Evolutionary conservation across 2,113 vertebrate genomes (phyloP), one percentile per base, ranked within the genome.

Genomic region (Cephalopterus ornatus): DNA sequence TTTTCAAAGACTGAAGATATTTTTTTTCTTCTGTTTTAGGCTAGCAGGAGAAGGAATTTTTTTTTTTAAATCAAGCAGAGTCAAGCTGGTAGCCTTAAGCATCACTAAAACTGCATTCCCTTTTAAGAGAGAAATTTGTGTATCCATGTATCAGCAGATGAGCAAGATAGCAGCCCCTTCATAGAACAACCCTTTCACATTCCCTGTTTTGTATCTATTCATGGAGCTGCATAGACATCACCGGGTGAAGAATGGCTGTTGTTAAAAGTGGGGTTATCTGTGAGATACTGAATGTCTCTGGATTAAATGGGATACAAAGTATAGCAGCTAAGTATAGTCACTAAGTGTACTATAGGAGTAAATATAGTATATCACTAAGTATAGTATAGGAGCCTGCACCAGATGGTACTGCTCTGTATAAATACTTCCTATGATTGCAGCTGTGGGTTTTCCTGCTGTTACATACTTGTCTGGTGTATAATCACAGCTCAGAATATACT

Each of bases 1-100:
- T 97, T 98, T 97, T 95, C 66, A 58, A 95, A 95, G 72, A 89
- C 30, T 65, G 11, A 33, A 92, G 50, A 37, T n/a, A n/a, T 28
- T 32, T 33, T 72, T 37, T 72, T 52, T 56, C 26, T 85, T 93
- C 92, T 92, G 42, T 91, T 90, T 88, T 74, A 26, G 52, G 70
- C 23, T 76, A 88, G 35, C 61, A 77, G 35, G 19, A 52, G 71
- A 14, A 79, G 47, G 80, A 44, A 4, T 28, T 41, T 8, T 80
- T 62, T 62, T 80, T 86, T 32, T 6, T 2, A 66, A 94, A 85
- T 11, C 16, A 35, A 74, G n/a, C 6, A 37, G 22, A 59, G 8
- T 42, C 37, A 53, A 68, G 66, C 26, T 35, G 27, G 22, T 30
- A 62, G 11, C 14, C 26, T 80, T 68, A 76, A 55, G 7, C 49